Evolutionary conservation across 2,888 invertebrate species (phyloP), one percentile per base, ranked within the genome.

Genomic region (Oligia strigilis): DNA sequence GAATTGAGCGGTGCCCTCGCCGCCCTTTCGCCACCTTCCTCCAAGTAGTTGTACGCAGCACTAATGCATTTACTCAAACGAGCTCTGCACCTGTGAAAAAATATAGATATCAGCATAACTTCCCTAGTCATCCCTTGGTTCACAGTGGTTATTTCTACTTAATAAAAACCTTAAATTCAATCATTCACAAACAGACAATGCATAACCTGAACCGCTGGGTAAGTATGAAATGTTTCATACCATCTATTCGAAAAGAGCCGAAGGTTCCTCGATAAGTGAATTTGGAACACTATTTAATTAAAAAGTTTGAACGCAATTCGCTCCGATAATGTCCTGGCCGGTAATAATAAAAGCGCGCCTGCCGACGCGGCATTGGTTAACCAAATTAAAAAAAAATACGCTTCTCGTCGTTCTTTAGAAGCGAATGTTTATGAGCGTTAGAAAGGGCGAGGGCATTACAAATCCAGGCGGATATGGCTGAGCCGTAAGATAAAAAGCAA

Each of bases 61-160:
- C 97, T 97, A 80, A 97, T 95, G 81, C 97, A 97, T 80, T 97
- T 97, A 85, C 96, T 96, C 23, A 97, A 87, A 0, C 97, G 95
- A 0, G 97, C 95, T 78, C 97, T 90, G 85, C 96, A 96, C 84
- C 96, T 96, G 87, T 19, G 46, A 52, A 23, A 23, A 67, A 36
- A 9, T 1, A 62, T 11, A 64, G 11, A 43, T 43, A 60, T 72
- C n/a, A 43, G 58, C n/a, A n/a, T 55, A n/a, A 55, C 4, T 55
- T 55, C 23, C 36, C 14, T 14, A 23, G 36, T 36, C 19, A 49
- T 14, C 4, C 19, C 23, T 52, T 23, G 0, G 6, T 55, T 36
- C 36, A 4, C 13, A 29, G 11, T 70, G 19, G 4, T 69, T 46
- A 1, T 43, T 46, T 46, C n/a, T n/a, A 67, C 14, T 8, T 23